Conservation (phyloP, 1,140 invertebrate genomes). For the Drosophila azteca region DNA sequence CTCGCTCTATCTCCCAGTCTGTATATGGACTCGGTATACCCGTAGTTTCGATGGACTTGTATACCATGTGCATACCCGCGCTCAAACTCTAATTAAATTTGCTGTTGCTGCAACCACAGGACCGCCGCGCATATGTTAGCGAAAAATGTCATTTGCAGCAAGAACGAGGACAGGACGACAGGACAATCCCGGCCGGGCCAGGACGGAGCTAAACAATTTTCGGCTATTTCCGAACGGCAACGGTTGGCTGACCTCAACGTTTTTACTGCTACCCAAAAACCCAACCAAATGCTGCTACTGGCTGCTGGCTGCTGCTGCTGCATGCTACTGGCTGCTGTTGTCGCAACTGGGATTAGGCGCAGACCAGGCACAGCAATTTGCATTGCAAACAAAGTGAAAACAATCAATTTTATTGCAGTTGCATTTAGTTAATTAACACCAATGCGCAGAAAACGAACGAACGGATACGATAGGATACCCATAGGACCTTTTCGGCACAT, state of each 20-base stretch:
- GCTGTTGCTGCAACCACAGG: conserved; percentile 61
- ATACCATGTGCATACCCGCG: conserved; percentile 27
- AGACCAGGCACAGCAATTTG: conserved; percentile 71
- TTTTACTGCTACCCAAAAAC: conserved; percentile 18
- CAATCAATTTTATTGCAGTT: conserved; percentile 82
- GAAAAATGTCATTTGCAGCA: conserved; percentile 70
- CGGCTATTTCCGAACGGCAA: conserved; percentile 53
- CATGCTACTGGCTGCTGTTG: neutral
- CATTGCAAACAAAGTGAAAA: conserved; percentile 82
- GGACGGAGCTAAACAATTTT: conserved; percentile 66
- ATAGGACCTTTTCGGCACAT: conserved; percentile 1
- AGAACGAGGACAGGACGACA: neutral
- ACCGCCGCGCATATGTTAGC: conserved; percentile 72
- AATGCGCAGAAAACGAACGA: conserved; percentile 47
- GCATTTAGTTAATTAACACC: conserved; percentile 83
- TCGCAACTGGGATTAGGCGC: conserved; percentile 61
- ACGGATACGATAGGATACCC: neutral
- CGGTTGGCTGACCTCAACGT: conserved; percentile 62
- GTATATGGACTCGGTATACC: neutral
- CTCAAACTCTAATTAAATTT: conserved; percentile 81
- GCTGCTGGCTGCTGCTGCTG: too few relatives aligned
- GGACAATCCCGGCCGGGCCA: conserved; percentile 8
- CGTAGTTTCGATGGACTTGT: conserved; percentile 22
- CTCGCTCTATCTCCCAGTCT: too few relatives aligned
- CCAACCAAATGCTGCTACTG: too few relatives aligned